Percentiles rank a stretch among this genome's conserved stretches.
Conservation (phyloP, 2,888 invertebrate genomes). For the Mesochorus sp. region DNA sequence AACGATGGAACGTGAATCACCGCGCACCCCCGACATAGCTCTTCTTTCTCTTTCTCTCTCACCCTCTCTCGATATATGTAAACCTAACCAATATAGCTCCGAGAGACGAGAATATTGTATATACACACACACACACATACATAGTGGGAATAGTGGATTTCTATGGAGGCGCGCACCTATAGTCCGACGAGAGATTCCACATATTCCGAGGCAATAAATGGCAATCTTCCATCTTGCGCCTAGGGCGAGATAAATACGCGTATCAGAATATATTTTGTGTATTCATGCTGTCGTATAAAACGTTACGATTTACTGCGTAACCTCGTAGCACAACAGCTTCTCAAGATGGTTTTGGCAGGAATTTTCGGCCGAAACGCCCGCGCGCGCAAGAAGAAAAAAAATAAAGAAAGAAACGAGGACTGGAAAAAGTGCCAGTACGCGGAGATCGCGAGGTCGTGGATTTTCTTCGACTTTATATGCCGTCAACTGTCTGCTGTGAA, state of each 20-base stretch:
- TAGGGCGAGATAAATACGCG: conserved; percentile 66
- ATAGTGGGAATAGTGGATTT: conserved; percentile 62
- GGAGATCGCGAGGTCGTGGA: conserved; percentile 54
- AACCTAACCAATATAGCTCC: not conserved
- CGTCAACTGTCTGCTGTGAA: too few species aligned
- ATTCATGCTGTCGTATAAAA: conserved; percentile 67
- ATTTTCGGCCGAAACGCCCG: conserved; percentile 51
- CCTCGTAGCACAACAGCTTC: conserved; percentile 50
- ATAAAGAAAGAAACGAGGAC: not conserved
- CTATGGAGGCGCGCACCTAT: conserved; percentile 67
- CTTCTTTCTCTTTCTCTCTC: conserved; percentile 10
- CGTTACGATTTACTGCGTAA: conserved; percentile 58
- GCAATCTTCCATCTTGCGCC: conserved; percentile 69
- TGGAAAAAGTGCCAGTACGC: conserved; percentile 51
- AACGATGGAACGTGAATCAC: conserved; percentile 68
- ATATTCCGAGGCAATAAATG: conserved; percentile 68
- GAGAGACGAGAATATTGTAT: conserved; percentile 1
- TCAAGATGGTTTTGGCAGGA: conserved; percentile 63
- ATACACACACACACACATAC: too few species aligned
- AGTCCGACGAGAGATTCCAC: conserved; percentile 64
- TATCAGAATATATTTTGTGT: conserved; percentile 69
- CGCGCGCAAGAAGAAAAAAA: not conserved
- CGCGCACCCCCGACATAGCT: conserved; percentile 51
- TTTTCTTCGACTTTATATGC: conserved; percentile 42
- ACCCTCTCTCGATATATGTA: not conserved